phyloP scores from a whole-genome alignment of 2,113 vertebrate genomes.

The Pseudorasbora parva region DNA sequence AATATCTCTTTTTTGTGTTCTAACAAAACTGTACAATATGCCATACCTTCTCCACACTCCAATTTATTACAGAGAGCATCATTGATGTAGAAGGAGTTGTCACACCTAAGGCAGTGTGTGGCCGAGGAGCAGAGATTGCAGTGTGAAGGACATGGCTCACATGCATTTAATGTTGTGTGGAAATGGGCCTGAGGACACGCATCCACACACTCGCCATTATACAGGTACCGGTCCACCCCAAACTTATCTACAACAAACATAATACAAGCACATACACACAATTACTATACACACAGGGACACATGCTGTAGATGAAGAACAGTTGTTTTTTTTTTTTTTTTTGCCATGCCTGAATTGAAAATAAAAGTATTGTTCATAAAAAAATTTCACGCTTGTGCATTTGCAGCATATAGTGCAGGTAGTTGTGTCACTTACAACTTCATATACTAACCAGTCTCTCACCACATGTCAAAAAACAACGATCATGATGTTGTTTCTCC shows the following conservation, averaged over 20 bases:
- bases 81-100: conserved; percentile 74
- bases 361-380: too few species aligned
- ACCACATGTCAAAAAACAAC: too few species aligned
- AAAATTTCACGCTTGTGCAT: too few species aligned
- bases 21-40: background rate
- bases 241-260: conserved; percentile 77
- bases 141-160: conserved; percentile 77
- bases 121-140: conserved; percentile 80
- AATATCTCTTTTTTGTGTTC: background rate
- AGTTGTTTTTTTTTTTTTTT: too few species aligned
- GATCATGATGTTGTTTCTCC: background rate
- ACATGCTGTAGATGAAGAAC: background rate
- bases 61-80: conserved; percentile 78
- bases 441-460: too few species aligned
- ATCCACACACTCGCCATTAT: conserved; percentile 78
- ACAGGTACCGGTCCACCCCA: conserved; percentile 76
- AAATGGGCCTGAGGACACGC: conserved; percentile 80
- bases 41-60: conserved; percentile 82
- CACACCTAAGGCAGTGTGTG: conserved; percentile 77
- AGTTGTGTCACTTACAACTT: too few species aligned
- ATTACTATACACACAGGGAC: background rate
- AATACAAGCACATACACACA: background rate
- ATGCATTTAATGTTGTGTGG: conserved; percentile 68
- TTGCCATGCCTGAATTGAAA: too few species aligned
- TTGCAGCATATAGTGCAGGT: too few species aligned